Conservation (phyloP, 2,113 vertebrate genomes). For the Dunckerocampus dactyliophorus region DNA sequence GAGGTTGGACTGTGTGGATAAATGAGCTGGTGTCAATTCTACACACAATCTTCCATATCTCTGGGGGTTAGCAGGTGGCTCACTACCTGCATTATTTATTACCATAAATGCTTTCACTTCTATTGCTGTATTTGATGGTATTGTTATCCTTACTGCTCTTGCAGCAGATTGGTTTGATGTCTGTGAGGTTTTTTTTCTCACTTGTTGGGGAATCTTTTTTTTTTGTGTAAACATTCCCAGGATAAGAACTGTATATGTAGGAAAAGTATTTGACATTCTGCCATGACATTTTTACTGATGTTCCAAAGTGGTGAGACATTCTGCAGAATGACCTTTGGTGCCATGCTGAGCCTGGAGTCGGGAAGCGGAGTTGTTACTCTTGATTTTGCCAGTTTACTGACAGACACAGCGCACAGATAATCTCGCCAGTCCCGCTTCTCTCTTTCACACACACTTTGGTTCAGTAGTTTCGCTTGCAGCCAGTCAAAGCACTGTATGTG, state of each 20-base stretch:
- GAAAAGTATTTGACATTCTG: slow-evolving; percentile 54
- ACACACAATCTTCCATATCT: slow-evolving; percentile 52
- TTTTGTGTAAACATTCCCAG: slow-evolving; percentile 35
- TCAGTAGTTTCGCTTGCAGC: slow-evolving; percentile 48
- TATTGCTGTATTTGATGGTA: slow-evolving; percentile 70
- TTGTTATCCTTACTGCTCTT: slow-evolving; percentile 70
- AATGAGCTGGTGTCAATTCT: slow-evolving; percentile 35
- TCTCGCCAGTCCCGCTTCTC: slow-evolving; percentile 38
- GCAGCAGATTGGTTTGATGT: slow-evolving; percentile 67
- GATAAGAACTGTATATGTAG: slow-evolving; percentile 40
- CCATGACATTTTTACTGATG: slow-evolving; percentile 37
- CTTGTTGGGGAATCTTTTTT: slow-evolving; percentile 49
- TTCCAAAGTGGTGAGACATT: slow-evolving; percentile 34
- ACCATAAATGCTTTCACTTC: slow-evolving; percentile 63
- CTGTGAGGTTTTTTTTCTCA: slow-evolving; percentile 63
- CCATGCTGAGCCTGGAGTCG: slow-evolving; percentile 37
- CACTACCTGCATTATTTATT: slow-evolving; percentile 70
- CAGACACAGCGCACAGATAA: slow-evolving; percentile 31
- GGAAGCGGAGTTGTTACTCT: slow-evolving; percentile 41
- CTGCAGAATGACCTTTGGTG: slow-evolving; percentile 39
- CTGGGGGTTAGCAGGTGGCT: slow-evolving; percentile 39
- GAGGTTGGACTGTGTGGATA: slow-evolving; percentile 42
- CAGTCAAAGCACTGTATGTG: slow-evolving; percentile 56
- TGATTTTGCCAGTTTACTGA: slow-evolving; percentile 51
- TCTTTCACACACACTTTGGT: slow-evolving; percentile 19